Base-by-base conservation (phyloP, 2,797 vertebrate genomes). In the Darevskia mixta region DNA sequence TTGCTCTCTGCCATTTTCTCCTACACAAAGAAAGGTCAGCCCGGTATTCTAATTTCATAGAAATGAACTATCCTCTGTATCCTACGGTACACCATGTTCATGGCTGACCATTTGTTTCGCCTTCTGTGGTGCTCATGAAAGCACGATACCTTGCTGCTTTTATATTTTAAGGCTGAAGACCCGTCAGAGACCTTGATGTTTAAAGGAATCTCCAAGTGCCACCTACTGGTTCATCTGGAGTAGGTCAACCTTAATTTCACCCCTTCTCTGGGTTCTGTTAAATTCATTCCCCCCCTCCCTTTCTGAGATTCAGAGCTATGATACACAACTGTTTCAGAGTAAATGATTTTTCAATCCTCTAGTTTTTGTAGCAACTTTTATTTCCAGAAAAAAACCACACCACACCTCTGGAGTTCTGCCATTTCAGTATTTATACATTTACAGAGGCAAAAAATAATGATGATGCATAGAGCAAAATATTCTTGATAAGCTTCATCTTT, bases 361-460 rank as follows among this genome's bases (percentile, higher is more conserved):
- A 8, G 4, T 9, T 25, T 87, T 66, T 75, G 6, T n/a, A 73
- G 18, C 25, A 82, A 17, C 23, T 83, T 83, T 77, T 69, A 38
- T 20, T 69, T 38, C 55, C n/a, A 67, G 20, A 73, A 84, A 2
- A 5, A 15, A 23, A 25, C 2, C 35, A 55, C 20, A 64, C 61
- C 20, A 64, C 27, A 11, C 17, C 17, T 20, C 58, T 77, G 38
- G 17, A 77, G 9, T 11, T 15, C 11, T 77, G 64, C 5, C 20
- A 27, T 45, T 77, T 64, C 23, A 64, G 0, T 77, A 23, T 41
- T 41, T 75, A 41, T 41, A 8, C 66, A 41, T 41, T 29, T 61
- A 38, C 45, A 55, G 18, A 55, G 58, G 92, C 32, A 79, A 84
- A 23, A 20, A 27, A n/a, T 87, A 88, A n/a, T 29, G 88, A 91